A percentile compares a stretch with the other conserved stretches of the same genome.
Conservation (phyloP, 2,888 invertebrate species). For the Automeris io region DNA sequence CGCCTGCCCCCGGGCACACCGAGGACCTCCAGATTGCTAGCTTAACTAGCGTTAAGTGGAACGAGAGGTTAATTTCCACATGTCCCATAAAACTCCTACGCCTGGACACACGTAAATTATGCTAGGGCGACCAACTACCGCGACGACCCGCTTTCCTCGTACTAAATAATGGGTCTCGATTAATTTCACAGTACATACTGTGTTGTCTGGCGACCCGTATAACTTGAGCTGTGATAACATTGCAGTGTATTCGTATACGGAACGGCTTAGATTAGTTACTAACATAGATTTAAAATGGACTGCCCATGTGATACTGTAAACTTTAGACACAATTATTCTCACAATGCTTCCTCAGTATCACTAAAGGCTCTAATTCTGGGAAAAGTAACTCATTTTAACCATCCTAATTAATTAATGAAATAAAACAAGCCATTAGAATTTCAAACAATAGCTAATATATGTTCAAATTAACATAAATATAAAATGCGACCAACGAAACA, state of each 20-base stretch:
- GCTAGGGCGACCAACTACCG: conserved; percentile 48
- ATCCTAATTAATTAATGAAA: conserved; percentile 5
- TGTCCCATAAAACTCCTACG: background rate
- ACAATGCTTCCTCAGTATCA: no score
- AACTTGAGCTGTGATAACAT: conserved; percentile 2
- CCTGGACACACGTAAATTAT: conserved; percentile 22
- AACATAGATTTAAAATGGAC: no score
- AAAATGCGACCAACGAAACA: background rate
- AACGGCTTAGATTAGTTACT: no score
- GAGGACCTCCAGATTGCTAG: no score
- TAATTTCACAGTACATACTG: conserved; percentile 37
- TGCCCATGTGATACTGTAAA: no score
- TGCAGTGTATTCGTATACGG: background rate
- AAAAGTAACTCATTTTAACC: conserved; percentile 2
- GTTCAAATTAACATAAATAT: conserved; percentile 6
- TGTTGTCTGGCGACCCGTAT: conserved; percentile 11
- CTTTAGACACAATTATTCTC: no score
- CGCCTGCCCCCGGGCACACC: no score
- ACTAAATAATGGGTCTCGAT: conserved; percentile 58
- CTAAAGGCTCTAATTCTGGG: no score
- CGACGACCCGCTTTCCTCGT: conserved; percentile 56
- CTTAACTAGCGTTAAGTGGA: no score
- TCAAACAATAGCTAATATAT: conserved; percentile 7
- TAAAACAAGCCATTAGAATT: conserved; percentile 6
- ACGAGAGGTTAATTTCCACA: background rate